Conservation (phyloP, 2,888 invertebrate species). For the Brenthis daphne region DNA sequence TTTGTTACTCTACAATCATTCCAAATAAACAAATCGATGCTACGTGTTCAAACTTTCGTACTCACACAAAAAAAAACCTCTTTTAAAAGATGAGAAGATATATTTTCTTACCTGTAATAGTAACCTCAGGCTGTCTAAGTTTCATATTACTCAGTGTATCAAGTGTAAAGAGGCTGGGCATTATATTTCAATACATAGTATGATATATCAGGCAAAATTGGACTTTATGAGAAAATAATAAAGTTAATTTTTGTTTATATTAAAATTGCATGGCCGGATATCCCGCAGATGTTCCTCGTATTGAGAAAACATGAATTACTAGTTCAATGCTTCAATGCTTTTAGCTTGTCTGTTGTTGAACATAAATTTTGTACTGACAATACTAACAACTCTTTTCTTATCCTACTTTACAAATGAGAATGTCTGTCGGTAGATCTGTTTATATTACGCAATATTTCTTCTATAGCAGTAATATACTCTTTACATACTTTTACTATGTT, state of each 20-base stretch:
- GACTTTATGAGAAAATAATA: conserved; percentile 14
- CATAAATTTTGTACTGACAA: conserved; percentile 30
- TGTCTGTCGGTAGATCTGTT: neutral
- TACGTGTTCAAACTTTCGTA: conserved; percentile 4
- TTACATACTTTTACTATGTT: too few relatives aligned
- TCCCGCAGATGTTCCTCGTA: conserved; percentile 59
- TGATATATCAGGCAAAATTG: conserved; percentile 11
- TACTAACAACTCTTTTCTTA: conserved; percentile 29
- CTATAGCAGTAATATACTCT: neutral
- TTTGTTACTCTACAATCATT: neutral
- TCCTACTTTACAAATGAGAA: neutral
- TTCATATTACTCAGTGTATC: conserved; percentile 49
- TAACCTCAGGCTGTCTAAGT: conserved; percentile 38
- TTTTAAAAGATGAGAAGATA: conserved; percentile 9
- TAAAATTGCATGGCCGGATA: conserved; percentile 42
- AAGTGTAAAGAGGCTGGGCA: conserved; percentile 48
- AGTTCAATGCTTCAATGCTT: conserved; percentile 49
- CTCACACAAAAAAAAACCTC: conserved; percentile 12
- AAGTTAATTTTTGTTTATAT: conserved; percentile 22
- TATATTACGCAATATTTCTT: neutral
- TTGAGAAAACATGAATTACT: conserved; percentile 64
- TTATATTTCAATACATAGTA: conserved; percentile 36
- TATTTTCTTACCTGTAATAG: conserved; percentile 32
- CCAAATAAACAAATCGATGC: conserved; percentile 15
- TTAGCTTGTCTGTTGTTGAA: conserved; percentile 28